Evolutionary conservation across 2,113 vertebrate species (phyloP).

Genomic region (Paracanthobrama guichenoti): DNA sequence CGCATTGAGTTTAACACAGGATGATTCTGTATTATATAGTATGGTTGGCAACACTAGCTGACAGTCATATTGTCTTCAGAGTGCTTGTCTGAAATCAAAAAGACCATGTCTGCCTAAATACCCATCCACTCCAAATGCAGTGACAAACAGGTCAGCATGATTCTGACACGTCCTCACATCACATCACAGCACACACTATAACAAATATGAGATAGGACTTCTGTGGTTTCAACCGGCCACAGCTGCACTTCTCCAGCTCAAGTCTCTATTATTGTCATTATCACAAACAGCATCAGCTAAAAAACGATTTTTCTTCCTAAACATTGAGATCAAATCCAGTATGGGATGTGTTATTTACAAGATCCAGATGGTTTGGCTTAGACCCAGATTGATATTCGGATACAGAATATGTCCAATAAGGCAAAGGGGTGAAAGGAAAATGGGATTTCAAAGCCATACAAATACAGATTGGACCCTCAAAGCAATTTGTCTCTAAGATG

Average conservation of each 20-base stretch:
- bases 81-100: not conserved
- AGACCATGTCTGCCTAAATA: constrained; percentile 19
- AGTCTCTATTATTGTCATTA: not conserved
- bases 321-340: not conserved
- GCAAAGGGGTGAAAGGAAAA: constrained; percentile 34
- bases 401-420: constrained; percentile 27
- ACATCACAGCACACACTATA: not conserved
- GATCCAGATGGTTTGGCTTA: constrained; percentile 14
- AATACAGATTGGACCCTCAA: constrained; percentile 46
- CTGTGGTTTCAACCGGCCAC: not conserved
- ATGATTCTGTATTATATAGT: not conserved
- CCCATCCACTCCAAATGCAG: not conserved
- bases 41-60: not conserved
- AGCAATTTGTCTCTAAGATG: constrained; percentile 36
- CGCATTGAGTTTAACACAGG: not conserved
- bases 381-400: constrained; percentile 17
- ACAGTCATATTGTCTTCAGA: not conserved
- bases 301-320: not conserved
- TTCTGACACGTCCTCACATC: not conserved
- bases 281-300: constrained; percentile 9
- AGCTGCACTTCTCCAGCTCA: constrained; percentile 1
- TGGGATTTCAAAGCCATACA: constrained; percentile 49
- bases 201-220: not conserved
- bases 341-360: not conserved
- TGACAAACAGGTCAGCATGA: constrained; percentile 11